Evolutionary conservation across 1,140 invertebrate species (phyloP).

Genomic region (Drosophila baimaii): DNA sequence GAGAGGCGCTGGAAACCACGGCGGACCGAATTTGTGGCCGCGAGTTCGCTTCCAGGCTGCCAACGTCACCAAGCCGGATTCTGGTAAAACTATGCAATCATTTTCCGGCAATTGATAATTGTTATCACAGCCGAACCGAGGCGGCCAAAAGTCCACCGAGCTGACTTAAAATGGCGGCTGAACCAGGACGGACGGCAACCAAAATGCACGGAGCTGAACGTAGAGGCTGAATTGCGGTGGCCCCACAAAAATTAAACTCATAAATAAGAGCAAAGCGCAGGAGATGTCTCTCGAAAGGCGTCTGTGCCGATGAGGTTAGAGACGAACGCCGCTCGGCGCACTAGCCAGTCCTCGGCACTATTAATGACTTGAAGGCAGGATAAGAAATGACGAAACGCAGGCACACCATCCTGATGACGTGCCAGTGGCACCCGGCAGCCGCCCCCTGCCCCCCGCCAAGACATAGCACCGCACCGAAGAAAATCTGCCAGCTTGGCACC

Average conservation of each 20-base stretch:
- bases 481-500: slow-evolving; percentile 84
- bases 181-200: background rate
- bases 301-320: slow-evolving; percentile 62
- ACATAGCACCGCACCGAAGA: slow-evolving; percentile 42
- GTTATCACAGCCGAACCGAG: slow-evolving; percentile 35
- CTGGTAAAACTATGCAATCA: slow-evolving; percentile 8
- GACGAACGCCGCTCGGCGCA: slow-evolving; percentile 44
- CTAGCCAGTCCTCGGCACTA: background rate
- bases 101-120: slow-evolving; percentile 23
- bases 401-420: slow-evolving; percentile 50
- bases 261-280: slow-evolving; percentile 1
- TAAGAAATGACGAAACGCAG: slow-evolving; percentile 9
- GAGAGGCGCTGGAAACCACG: slow-evolving; percentile 1
- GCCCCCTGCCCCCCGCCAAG: slow-evolving; percentile 6
- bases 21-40: background rate
- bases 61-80: slow-evolving; percentile 61
- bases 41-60: slow-evolving; percentile 30
- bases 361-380: slow-evolving; percentile 3
- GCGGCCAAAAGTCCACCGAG: slow-evolving; percentile 18
- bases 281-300: slow-evolving; percentile 21
- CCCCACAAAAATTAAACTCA: slow-evolving; percentile 4
- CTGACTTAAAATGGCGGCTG: slow-evolving; percentile 7
- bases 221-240: background rate
- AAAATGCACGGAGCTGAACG: background rate
- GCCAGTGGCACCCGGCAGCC: background rate